A percentile compares a stretch with the other conserved stretches of the same genome.
phyloP scores from a whole-genome alignment of 2,888 invertebrate species.

The Margaritifera margaritifera region DNA sequence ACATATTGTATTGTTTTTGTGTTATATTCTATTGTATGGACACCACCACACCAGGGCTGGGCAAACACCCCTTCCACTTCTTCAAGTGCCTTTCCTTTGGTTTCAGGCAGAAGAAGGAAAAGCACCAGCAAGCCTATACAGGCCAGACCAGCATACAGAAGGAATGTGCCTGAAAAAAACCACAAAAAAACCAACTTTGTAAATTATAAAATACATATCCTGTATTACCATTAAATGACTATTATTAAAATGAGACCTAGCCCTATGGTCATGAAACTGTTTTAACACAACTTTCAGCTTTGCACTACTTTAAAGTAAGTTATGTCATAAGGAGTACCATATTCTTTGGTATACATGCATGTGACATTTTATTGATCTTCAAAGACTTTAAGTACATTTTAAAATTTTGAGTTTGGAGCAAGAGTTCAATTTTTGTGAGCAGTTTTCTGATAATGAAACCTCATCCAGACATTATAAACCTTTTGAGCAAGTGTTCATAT shows the following conservation, averaged over 20 bases:
- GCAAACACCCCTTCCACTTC: constrained; percentile 75
- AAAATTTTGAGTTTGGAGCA: no score
- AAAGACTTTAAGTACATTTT: no score
- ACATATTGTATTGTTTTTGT: constrained; percentile 74
- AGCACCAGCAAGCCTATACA: constrained; percentile 66
- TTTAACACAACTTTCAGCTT: no score
- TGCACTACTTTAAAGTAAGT: no score
- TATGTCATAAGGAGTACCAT: no score
- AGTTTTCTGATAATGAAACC: no score
- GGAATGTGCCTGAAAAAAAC: constrained; percentile 74
- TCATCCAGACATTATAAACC: no score
- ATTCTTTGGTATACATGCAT: no score
- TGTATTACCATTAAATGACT: neutral
- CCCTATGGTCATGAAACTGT: no score
- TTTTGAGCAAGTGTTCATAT: no score
- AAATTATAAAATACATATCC: neutral
- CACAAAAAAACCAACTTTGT: constrained; percentile 6
- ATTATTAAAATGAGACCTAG: neutral
- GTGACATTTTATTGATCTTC: no score
- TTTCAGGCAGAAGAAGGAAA: constrained; percentile 76
- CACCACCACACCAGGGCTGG: constrained; percentile 56
- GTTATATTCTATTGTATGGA: constrained; percentile 51
- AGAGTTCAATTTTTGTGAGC: no score
- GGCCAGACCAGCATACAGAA: constrained; percentile 75
- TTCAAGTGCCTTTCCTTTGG: constrained; percentile 75